A percentile compares a stretch with the other conserved stretches of the same genome.
Conservation (phyloP, 2,888 invertebrate species). For the Ectemnius cavifrons region DNA sequence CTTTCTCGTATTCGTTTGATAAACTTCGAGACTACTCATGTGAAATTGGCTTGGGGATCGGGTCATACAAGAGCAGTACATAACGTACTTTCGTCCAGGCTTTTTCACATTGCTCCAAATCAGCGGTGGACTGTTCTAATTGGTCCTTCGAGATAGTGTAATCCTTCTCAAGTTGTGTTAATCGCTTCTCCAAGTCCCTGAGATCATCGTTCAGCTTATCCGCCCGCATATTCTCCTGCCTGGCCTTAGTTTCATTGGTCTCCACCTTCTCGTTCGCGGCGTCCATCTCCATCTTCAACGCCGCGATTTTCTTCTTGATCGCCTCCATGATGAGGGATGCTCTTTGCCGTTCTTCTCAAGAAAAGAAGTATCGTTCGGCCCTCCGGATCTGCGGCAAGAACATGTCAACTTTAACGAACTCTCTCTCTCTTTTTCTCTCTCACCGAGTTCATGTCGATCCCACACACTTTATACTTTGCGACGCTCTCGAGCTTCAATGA, state of each 20-base stretch:
- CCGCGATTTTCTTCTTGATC: constrained; percentile 88
- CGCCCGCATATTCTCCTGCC: constrained; percentile 78
- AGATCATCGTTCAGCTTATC: constrained; percentile 92
- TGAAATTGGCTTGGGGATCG: background rate
- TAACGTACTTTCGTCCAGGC: constrained; percentile 85
- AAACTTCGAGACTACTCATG: background rate
- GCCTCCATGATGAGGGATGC: constrained; percentile 81
- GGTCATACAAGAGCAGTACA: background rate
- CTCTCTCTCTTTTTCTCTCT: too few species aligned
- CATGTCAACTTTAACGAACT: too few species aligned
- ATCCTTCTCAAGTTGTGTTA: constrained; percentile 95
- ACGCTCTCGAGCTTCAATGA: too few species aligned
- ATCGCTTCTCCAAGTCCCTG: constrained; percentile 96
- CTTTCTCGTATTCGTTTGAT: background rate
- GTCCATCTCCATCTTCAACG: constrained; percentile 86
- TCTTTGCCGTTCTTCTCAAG: constrained; percentile 34
- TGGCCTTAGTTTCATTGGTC: constrained; percentile 82
- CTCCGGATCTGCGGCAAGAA: background rate
- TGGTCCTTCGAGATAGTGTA: constrained; percentile 91
- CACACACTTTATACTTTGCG: too few species aligned
- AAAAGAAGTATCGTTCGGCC: background rate
- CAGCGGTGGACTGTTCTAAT: constrained; percentile 93
- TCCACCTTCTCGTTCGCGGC: constrained; percentile 84
- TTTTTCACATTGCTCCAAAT: constrained; percentile 97
- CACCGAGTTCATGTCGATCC: too few species aligned